Evolutionary conservation across 2,113 vertebrate species (phyloP).

Genomic region (Leptobrachium leishanense): DNA sequence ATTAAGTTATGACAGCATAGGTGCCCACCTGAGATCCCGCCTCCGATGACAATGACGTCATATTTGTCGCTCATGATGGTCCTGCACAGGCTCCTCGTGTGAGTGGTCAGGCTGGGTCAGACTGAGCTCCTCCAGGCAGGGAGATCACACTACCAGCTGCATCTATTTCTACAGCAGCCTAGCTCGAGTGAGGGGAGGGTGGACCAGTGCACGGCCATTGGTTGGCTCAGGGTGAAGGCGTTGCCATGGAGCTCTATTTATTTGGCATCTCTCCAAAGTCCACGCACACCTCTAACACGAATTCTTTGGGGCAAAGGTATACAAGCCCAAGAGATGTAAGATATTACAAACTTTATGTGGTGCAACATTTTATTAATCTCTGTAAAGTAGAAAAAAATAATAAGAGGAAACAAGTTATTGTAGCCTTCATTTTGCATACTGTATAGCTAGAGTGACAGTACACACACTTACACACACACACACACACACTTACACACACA

Average conservation of each 20-base stretch:
- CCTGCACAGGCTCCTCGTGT: background rate
- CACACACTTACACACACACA: too few species aligned
- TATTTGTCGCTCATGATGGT: slow-evolving; percentile 76
- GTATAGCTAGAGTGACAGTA: too few species aligned
- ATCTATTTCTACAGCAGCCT: background rate
- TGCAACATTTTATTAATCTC: too few species aligned
- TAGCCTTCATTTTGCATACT: too few species aligned
- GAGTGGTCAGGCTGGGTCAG: background rate
- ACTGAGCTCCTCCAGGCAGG: too few species aligned
- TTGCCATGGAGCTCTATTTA: background rate
- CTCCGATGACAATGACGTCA: slow-evolving; percentile 88
- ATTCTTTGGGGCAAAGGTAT: too few species aligned
- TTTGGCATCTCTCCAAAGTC: slow-evolving; percentile 6
- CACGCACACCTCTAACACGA: background rate
- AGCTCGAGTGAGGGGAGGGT: background rate
- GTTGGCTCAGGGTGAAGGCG: background rate
- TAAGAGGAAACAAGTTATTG: too few species aligned
- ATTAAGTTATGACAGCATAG: background rate
- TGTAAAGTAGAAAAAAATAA: too few species aligned
- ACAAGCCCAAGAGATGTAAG: too few species aligned
- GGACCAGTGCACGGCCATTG: background rate
- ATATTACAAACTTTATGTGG: too few species aligned
- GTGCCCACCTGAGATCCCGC: slow-evolving; percentile 85
- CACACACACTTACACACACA: too few species aligned
- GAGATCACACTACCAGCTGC: too few species aligned